These are phyloP conservation scores for Petroica traversi DNA, from an alignment of 2,113 vertebrate genomes.

Conservation along the genomic window DNA sequence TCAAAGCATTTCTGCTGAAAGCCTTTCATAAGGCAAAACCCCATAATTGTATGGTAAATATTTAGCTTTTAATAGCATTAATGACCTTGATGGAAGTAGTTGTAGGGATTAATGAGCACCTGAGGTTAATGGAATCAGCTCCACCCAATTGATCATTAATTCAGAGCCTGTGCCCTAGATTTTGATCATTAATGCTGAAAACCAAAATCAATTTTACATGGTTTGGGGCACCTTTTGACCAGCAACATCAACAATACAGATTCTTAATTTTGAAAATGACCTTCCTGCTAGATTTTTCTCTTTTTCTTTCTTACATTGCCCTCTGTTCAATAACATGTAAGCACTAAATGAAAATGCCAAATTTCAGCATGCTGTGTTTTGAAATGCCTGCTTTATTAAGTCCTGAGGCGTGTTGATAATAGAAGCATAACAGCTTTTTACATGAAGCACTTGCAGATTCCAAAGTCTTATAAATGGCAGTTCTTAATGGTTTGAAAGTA, in stretches of 20 bases:
- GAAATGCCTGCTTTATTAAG: constrained; percentile 14
- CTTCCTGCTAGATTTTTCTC: constrained; percentile 4
- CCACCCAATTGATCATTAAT: constrained; percentile 44
- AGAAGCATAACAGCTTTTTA: not conserved
- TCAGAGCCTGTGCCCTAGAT: not conserved
- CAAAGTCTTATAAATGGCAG: not conserved
- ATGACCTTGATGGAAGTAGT: constrained; percentile 36
- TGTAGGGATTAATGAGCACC: constrained; percentile 41
- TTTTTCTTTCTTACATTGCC: not conserved
- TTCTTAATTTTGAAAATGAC: constrained; percentile 47
- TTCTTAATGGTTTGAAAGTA: not conserved
- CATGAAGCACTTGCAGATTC: not conserved
- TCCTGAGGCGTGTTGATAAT: not conserved
- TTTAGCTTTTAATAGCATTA: constrained; percentile 35
- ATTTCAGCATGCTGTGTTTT: not conserved
- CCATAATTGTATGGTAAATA: not conserved
- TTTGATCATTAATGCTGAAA: constrained; percentile 49
- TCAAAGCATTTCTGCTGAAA: not conserved
- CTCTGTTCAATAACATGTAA: not conserved
- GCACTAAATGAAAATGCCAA: not conserved
- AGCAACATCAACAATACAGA: not conserved
- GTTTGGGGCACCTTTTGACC: constrained; percentile 59
- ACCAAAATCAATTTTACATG: constrained; percentile 52
- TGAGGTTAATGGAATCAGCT: constrained; percentile 40
- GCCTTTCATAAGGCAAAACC: not conserved